These are phyloP conservation scores for Pissodes strobi DNA, from an alignment of 1,140 invertebrate genomes.

Conservation along the genomic window DNA sequence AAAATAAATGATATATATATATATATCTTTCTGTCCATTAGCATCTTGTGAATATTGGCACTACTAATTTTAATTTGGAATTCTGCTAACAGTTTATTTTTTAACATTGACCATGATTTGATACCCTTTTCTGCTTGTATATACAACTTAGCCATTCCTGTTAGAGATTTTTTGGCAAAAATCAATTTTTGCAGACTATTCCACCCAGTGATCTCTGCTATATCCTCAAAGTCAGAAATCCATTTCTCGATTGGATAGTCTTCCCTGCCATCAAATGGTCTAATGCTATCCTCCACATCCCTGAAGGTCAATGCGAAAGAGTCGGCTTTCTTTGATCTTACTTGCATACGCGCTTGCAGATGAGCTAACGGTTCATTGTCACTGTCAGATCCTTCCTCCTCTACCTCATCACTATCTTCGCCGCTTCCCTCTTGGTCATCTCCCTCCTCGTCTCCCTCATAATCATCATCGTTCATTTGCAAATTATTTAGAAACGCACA, in stretches of 20 bases:
- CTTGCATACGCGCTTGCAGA: background rate
- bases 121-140: conserved; percentile 23
- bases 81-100: background rate
- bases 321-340: background rate
- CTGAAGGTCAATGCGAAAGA: background rate
- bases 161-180: conserved; percentile 39
- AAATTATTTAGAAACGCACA: background rate
- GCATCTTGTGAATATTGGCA: conserved; percentile 1
- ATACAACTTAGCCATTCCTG: conserved; percentile 36
- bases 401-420: background rate
- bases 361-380: too few species aligned
- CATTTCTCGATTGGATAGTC: conserved; percentile 33
- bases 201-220: conserved; percentile 31
- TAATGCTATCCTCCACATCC: conserved; percentile 39
- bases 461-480: too few species aligned
- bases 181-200: conserved; percentile 41
- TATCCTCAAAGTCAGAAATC: conserved; percentile 44
- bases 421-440: background rate
- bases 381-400: background rate
- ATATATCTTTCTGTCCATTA: too few species aligned
- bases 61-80: conserved; percentile 3
- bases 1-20: too few species aligned
- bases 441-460: too few species aligned
- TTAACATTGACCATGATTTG: background rate
- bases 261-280: conserved; percentile 32